A percentile compares a stretch with the other conserved stretches of the same genome.
These are phyloP conservation scores for Brachionus rotundiformis DNA, from an alignment of 1,140 invertebrate species.

Conservation along the genomic window DNA sequence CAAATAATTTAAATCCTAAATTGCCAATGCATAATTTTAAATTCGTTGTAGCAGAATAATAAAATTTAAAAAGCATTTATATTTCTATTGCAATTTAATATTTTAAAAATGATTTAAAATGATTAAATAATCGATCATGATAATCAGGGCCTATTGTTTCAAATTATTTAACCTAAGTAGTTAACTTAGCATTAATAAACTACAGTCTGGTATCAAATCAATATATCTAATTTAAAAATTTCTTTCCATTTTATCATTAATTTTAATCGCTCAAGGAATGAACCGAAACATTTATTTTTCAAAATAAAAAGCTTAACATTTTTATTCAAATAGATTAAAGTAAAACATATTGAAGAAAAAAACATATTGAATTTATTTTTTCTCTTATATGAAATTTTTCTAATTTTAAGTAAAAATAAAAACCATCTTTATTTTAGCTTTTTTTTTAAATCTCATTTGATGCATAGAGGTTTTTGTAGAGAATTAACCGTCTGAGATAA, in stretches of 20 bases:
- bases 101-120: background rate
- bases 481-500: background rate
- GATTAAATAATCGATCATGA: slow-evolving; percentile 14
- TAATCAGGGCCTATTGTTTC: background rate
- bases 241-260: background rate
- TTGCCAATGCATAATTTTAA: slow-evolving; percentile 2
- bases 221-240: background rate
- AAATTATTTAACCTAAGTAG: background rate
- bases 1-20: slow-evolving; percentile 4
- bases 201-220: slow-evolving; percentile 9
- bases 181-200: background rate
- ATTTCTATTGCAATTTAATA: slow-evolving; percentile 1
- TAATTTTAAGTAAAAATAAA: too few relatives aligned
- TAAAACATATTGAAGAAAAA: background rate
- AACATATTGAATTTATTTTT: too few relatives aligned
- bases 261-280: background rate
- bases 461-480: background rate
- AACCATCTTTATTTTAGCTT: too few relatives aligned
- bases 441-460: background rate
- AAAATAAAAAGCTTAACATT: too few relatives aligned
- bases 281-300: background rate
- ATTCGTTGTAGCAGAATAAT: background rate
- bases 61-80: background rate
- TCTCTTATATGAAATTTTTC: too few relatives aligned
- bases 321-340: too few relatives aligned